Conservation (phyloP, 2,113 vertebrate species). For the Centrocercus urophasianus region DNA sequence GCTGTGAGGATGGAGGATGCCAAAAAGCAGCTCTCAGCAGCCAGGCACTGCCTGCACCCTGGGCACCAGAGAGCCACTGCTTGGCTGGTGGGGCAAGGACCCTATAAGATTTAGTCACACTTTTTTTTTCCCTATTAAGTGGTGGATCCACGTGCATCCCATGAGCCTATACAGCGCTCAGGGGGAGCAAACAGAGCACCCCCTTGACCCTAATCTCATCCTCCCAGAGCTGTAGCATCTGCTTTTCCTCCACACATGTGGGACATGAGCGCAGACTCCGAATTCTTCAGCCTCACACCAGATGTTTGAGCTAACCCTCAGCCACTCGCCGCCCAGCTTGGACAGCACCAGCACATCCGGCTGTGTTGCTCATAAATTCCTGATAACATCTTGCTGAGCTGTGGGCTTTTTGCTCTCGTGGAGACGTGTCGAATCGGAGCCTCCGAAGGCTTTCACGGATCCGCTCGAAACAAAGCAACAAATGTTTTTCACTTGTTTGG, state of each 20-base stretch:
- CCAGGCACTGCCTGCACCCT: background rate
- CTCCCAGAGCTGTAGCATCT: fast-evolving
- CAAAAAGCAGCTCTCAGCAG: background rate
- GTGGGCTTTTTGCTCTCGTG: background rate
- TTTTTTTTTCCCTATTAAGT: fast-evolving
- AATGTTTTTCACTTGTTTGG: background rate
- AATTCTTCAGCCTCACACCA: background rate
- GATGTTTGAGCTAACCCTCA: background rate
- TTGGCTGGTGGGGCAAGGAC: background rate
- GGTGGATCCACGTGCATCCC: fast-evolving
- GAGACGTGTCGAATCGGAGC: background rate
- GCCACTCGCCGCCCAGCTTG: background rate
- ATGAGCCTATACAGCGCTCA: background rate
- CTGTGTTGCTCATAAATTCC: background rate
- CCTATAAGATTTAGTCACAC: background rate
- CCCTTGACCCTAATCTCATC: background rate
- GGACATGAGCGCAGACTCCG: background rate
- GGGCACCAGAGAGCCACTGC: background rate
- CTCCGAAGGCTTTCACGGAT: background rate
- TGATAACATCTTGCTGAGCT: slow-evolving; percentile 63
- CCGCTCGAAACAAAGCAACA: background rate
- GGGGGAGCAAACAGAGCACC: fast-evolving
- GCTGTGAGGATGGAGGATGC: background rate
- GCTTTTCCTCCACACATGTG: background rate
- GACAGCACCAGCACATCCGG: background rate